Base-by-base conservation (phyloP, 2,888 invertebrate genomes). In the Agapostemon virescens region DNA sequence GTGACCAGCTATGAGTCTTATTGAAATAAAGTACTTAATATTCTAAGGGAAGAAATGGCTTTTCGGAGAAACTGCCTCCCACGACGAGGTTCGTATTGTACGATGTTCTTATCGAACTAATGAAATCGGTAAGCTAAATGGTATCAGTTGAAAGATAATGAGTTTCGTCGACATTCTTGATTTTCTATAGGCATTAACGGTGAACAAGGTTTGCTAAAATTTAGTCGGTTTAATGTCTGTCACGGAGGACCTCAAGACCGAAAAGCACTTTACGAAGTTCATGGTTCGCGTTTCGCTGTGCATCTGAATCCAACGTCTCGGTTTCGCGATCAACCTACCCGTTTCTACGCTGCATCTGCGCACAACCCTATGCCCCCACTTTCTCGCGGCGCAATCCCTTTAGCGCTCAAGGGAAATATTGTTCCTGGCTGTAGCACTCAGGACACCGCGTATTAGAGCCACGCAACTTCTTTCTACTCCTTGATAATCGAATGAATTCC, bases 401-500 rank as follows among this genome's bases (percentile, higher is more conserved):
- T 85, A 84, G 68, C 61, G 23, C 68, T 11, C 42, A 52, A 30
- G 49, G 52, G 72, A 77, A 77, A 78, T 81, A 86, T 84, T 72
- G 76, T 71, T 69, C 55, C 63, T 49, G 85, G 79, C 86, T 71
- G 45, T 49, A 61, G 33, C 74, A 81, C 77, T 79, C 73, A 61
- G 73, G 80, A 45, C 78, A 69, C 73, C 69, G 26, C 33, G 74
- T 64, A 77, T 82, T 81, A 79, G 64, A 69, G 61, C 63, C 55
- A 64, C 82, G 79, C 67, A 81, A 84, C 84, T 83, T 79, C 72
- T 40, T 42, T 42, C 36, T 67, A 4, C 36, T 66, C 42, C 20
- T 58, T 67, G 63, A 58, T 87, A 83, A 86, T 85, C 86, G 79
- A 86, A 85, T 85, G 82, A 86, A 75, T 68, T 52, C 76, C n/a